Evolutionary conservation across 2,113 vertebrate genomes (phyloP).

Genomic region (Callithrix jacchus): DNA sequence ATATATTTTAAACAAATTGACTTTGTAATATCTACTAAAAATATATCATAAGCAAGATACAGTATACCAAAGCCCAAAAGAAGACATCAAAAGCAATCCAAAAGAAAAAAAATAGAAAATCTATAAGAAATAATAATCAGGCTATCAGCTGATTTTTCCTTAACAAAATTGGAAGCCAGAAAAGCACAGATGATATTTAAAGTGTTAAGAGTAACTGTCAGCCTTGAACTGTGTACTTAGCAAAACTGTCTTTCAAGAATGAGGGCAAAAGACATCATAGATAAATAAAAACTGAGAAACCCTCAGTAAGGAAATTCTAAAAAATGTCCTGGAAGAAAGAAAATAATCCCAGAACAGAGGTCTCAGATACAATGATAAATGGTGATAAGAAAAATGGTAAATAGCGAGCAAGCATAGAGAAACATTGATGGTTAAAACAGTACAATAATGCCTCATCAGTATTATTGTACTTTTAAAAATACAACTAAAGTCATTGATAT

Average conservation of each 20-base stretch:
- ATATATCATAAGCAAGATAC: neutral
- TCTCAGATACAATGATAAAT: neutral
- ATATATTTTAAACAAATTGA: slow-evolving; percentile 69
- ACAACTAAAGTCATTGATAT: neutral
- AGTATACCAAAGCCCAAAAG: neutral
- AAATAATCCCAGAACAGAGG: neutral
- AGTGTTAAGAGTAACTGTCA: slow-evolving; percentile 6
- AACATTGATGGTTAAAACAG: neutral
- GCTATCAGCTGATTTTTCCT: neutral
- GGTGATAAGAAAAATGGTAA: neutral
- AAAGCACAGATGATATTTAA: neutral
- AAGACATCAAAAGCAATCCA: neutral
- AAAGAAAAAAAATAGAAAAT: neutral
- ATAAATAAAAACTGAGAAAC: neutral
- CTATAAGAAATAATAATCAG: neutral
- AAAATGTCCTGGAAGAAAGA: slow-evolving; percentile 11
- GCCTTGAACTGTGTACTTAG: neutral
- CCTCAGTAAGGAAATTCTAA: neutral
- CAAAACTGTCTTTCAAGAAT: slow-evolving; percentile 10
- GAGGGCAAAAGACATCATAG: neutral
- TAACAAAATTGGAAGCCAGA: neutral
- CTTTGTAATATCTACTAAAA: slow-evolving; percentile 58
- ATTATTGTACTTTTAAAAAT: neutral
- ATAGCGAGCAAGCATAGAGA: neutral
- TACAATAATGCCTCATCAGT: neutral